Conservation (phyloP, 1,140 invertebrate species). For the Lamellibrachia luymesi region DNA sequence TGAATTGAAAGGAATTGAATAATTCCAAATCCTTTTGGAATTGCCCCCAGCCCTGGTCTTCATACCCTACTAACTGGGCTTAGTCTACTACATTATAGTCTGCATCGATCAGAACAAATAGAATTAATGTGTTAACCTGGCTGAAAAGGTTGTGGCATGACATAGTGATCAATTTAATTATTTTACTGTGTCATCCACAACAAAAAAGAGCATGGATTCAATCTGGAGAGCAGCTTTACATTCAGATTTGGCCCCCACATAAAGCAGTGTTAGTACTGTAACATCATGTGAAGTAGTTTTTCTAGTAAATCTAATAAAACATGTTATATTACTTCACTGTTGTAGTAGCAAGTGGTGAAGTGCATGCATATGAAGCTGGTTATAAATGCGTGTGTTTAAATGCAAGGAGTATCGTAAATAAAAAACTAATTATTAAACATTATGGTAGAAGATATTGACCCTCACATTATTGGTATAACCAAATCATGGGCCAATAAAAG, state of each 20-base stretch:
- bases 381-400: too few relatives aligned
- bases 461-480: too few relatives aligned
- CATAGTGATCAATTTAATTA: background rate
- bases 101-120: background rate
- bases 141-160: background rate
- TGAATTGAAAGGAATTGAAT: too few relatives aligned
- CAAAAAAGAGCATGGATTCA: background rate
- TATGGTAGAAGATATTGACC: too few relatives aligned
- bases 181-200: background rate
- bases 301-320: background rate
- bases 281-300: background rate
- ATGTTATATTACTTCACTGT: background rate
- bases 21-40: too few relatives aligned
- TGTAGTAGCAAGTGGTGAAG: background rate
- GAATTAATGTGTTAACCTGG: background rate
- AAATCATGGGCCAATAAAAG: too few relatives aligned
- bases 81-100: background rate
- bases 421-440: too few relatives aligned
- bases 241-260: background rate
- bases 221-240: background rate
- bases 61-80: too few relatives aligned
- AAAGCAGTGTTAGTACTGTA: too few relatives aligned
- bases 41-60: too few relatives aligned
- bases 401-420: too few relatives aligned
- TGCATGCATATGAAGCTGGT: background rate